Percentiles rank a stretch among this genome's conserved stretches.
Evolutionary conservation across 2,113 vertebrate species (phyloP).

Genomic region (Centropus unirufus): DNA sequence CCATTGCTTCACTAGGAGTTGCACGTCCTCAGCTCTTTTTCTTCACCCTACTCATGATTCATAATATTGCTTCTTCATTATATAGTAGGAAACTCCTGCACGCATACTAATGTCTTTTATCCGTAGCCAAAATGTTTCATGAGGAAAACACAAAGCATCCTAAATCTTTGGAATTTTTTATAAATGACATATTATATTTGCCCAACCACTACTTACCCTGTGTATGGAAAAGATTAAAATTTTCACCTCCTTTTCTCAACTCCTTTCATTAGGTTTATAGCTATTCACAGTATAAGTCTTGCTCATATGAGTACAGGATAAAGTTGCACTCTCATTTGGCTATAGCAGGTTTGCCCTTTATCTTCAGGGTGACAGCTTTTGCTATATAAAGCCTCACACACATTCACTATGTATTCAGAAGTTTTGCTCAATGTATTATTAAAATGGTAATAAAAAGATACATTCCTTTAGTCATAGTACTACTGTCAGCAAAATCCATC

Average conservation of each 20-base stretch:
- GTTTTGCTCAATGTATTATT: slow-evolving; percentile 45
- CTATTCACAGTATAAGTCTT: neutral
- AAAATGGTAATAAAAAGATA: slow-evolving; percentile 46
- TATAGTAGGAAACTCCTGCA: neutral
- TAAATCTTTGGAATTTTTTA: neutral
- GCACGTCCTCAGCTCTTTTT: neutral
- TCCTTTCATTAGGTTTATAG: neutral
- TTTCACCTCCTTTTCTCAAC: neutral
- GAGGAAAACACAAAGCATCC: neutral
- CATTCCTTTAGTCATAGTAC: slow-evolving; percentile 25
- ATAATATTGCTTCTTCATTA: neutral
- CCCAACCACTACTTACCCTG: neutral
- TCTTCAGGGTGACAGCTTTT: neutral
- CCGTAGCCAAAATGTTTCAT: neutral
- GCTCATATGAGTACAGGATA: neutral
- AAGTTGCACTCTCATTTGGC: neutral
- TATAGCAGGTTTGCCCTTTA: neutral
- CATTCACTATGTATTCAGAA: neutral
- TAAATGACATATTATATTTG: neutral
- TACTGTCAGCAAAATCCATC: slow-evolving; percentile 50
- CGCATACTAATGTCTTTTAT: neutral
- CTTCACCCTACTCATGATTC: neutral
- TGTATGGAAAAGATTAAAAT: neutral
- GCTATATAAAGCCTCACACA: neutral
- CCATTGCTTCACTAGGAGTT: neutral